Base-by-base conservation (phyloP, 1,140 invertebrate species). In the Macrocentrus cingulum region DNA sequence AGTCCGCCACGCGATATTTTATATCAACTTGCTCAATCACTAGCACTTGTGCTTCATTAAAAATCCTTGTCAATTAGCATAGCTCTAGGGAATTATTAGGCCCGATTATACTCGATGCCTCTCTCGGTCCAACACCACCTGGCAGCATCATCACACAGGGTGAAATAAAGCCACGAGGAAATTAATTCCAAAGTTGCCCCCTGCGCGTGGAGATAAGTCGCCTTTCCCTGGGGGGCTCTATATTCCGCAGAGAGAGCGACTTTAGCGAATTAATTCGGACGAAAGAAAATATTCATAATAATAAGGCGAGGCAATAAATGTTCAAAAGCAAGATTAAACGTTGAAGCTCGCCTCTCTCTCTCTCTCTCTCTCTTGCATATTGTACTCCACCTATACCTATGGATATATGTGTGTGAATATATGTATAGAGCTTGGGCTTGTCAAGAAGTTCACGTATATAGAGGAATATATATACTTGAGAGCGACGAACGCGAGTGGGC, bases 1-100 rank as follows among this genome's bases (percentile, higher is more conserved):
- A n/a, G n/a, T n/a, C n/a, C n/a, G n/a, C n/a, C n/a, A n/a, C n/a
- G n/a, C n/a, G n/a, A n/a, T n/a, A n/a, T n/a, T n/a, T 51, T 51
- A 36, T 32, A 51, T 51, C 32, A 36, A 51, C 8, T 51, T 36
- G 36, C 19, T 15, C 63, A 62, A 82, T 80, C 9, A 73, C 52
- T 22, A 54, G 46, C 22, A 48, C 34, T 48, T 23, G 20, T 39
- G 50, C 18, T 57, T 49, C 55, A 61, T 58, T 61, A 61, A 54
- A 49, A 61, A 54, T 58, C 5, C 41, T n/a, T n/a, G 55, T 49
- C 44, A 49, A 61, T 61, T 54, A 61, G 60, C 60, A 61, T 61
- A 57, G 41, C 25, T 25, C 50, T 15, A 42, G 36, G 34, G 49
- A 23, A 34, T 49, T 53, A 52, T 58, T 29, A 39, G 34, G 54